Base-by-base conservation (phyloP, 2,113 vertebrate genomes). In the Bos javanicus region DNA sequence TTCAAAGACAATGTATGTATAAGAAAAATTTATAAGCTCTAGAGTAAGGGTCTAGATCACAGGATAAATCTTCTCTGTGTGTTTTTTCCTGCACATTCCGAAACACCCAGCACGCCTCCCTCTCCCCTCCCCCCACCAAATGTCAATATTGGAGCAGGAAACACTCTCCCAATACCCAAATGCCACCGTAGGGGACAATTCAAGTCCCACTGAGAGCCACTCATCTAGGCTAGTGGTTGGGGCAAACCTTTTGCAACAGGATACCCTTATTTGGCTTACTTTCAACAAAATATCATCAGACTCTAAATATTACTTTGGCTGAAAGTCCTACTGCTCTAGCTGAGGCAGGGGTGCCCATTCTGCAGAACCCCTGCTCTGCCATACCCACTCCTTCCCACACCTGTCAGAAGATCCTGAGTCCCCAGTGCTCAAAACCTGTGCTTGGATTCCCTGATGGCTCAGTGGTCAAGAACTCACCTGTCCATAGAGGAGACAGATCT, bases 341-440 rank as follows among this genome's bases (percentile, higher is more conserved):
- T 5, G 39, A 50, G 1, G 56, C 48, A 12, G 23, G 21, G 21
- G 7, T 39, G 9, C 28, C 82, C 85, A 2, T 19, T 62, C 71
- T 2, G 28, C 19, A 57, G 8, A 30, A 2, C 7, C 7, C 1
- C 6, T 23, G 21, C 2, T 1, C 8, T 28, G 19, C 36, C 46
- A 0, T 16, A 21, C 7, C 39, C 3, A 0, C 5, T 25, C 33
- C 26, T 19, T 23, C 19, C n/a, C 46, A 6, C 0, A 7, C 5
- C 11, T 23, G 52, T 39, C 60, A 2, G 39, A 28, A 54, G 54
- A 33, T 4, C 1, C 83, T 21, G 10, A 26, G 64, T 54, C 25
- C 12, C 52, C n/a, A 4, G 11, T 7, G 28, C 56, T 52, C 87
- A 39, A 71, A 83, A n/a, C 46, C 64, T 19, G n/a, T 39, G 67